Percentiles rank a stretch among this genome's conserved stretches.
phyloP scores from a whole-genome alignment of 2,797 vertebrate genomes.

The Diceros bicornis region DNA sequence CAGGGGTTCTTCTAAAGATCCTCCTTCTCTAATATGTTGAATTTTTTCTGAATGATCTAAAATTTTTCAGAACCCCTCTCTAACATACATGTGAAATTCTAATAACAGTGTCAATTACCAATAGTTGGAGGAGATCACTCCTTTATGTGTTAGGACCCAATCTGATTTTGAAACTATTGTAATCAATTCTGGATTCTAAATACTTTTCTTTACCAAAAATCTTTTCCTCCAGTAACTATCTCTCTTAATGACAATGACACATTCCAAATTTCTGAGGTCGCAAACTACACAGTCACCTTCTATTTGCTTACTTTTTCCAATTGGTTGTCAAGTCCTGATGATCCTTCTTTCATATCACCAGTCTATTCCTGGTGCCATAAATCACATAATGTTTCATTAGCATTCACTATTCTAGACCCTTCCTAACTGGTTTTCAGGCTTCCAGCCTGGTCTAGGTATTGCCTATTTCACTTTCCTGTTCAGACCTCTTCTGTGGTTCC shows the following conservation, averaged over 20 bases:
- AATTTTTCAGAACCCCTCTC: background rate
- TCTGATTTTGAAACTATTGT: background rate
- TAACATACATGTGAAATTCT: background rate
- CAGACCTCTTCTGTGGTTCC: background rate
- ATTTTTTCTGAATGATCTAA: background rate
- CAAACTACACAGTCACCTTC: background rate
- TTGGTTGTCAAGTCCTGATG: background rate
- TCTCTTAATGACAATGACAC: background rate
- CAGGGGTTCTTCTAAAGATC: slow-evolving; percentile 19
- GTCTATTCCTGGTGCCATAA: background rate
- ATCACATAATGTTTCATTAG: background rate
- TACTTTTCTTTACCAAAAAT: slow-evolving; percentile 19
- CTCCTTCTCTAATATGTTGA: background rate
- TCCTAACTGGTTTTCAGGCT: background rate
- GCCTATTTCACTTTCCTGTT: background rate
- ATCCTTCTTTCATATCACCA: background rate
- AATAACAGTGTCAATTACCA: background rate
- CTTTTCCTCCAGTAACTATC: background rate
- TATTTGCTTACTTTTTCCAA: background rate
- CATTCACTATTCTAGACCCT: background rate
- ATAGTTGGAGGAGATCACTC: background rate
- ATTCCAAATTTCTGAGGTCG: background rate
- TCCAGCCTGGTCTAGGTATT: background rate
- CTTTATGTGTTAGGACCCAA: background rate
- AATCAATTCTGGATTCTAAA: background rate